Evolutionary conservation across 2,113 vertebrate genomes (phyloP), one percentile per base, ranked within the genome.

Genomic region (Pomatorhinus ruficollis): DNA sequence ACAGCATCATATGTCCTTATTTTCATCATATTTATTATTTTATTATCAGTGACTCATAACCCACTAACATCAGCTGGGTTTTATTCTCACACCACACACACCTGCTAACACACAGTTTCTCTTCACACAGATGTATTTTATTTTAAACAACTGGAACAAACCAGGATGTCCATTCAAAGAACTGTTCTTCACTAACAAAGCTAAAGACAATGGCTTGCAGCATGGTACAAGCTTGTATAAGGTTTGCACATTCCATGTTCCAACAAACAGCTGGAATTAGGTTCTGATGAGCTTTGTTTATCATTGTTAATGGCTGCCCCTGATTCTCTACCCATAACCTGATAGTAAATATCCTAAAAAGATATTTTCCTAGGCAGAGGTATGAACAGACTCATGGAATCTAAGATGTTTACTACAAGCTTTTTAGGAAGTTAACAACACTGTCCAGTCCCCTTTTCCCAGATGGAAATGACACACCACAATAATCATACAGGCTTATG

Each of bases 371-470:
- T 95, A 97, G 22, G 20, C 15, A 82, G 87, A 89, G 80, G 80
- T 91, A 84, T 95, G 77, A 95, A 95, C 44, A 97, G 91, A 94
- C 71, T 90, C 27, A 0, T 90, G 87, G 91, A 95, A 95, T 86
- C 87, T 89, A 94, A 49, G 44, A 40, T 60, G 52, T 71, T 84
- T 60, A 81, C 94, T 95, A 86, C 22, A 98, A 76, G 54, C 71
- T 97, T 90, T 98, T 98, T 23, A 99, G 63, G 84, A 98, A 99
- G 47, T 93, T 95, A 40, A 97, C 97, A 21, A 98, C 28, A 0
- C 93, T 69, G 53, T 98, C 97, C 89, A 99, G 5, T 40, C 97
- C 98, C 49, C 16, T 95, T 30, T 33, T 92, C 30, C 98, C 98
- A 30, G 98, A 96, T 33, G 98, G 96, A 89, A 98, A 98, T 3